Evolutionary conservation across 2,797 vertebrate species (phyloP).

Genomic region (Eulemur mongoz): DNA sequence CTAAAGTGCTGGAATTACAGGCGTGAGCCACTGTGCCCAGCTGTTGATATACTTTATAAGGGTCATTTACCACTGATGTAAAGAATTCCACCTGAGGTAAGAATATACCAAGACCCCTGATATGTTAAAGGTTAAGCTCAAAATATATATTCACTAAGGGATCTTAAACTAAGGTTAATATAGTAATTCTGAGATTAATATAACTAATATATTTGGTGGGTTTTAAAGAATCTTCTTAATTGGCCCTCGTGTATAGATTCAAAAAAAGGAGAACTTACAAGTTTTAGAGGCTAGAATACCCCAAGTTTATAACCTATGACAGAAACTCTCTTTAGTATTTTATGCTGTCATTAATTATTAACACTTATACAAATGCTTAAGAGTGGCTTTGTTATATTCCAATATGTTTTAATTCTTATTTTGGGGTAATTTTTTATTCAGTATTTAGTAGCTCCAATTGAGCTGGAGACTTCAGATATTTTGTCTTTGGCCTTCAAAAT

Average conservation of each 20-base stretch:
- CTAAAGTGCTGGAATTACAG: not conserved
- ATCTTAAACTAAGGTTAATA: not conserved
- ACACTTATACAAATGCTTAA: not conserved
- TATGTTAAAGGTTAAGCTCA: not conserved
- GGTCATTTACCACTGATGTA: not conserved
- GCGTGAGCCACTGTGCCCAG: not conserved
- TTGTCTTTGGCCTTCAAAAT: not conserved
- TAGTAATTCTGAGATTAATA: conserved; percentile 4
- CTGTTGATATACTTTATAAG: not conserved
- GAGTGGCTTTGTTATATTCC: not conserved
- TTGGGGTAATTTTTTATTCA: not conserved
- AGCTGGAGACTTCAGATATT: not conserved
- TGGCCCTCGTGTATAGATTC: not conserved
- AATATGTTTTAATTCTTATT: not conserved
- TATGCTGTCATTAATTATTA: not conserved
- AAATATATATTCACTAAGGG: not conserved
- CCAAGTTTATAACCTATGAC: not conserved
- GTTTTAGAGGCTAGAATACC: not conserved
- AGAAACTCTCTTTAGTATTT: not conserved
- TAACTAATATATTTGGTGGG: not conserved
- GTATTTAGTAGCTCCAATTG: not conserved
- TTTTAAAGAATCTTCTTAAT: not conserved
- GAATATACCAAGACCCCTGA: not conserved
- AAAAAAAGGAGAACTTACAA: not conserved
- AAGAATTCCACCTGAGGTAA: not conserved